Percentiles rank a stretch among this genome's conserved stretches.
Conservation (phyloP, 35 echinoderm and acorn worm genomes). For the Eucidaris tribuloides region DNA sequence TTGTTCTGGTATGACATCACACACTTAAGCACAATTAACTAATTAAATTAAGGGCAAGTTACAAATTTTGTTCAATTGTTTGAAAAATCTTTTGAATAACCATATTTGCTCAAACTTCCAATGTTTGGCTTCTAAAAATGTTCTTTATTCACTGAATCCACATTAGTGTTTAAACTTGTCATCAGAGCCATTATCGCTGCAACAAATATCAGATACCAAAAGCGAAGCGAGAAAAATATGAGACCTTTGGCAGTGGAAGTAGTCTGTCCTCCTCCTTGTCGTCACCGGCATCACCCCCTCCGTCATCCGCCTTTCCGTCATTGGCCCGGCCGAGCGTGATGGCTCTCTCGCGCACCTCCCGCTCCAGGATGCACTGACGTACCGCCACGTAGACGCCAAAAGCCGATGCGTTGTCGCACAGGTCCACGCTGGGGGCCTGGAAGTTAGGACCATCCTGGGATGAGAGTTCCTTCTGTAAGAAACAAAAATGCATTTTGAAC, state of each 20-base stretch:
- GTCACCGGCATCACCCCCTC: slow-evolving; percentile 50
- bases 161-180: no score
- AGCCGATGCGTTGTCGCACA: slow-evolving; percentile 89
- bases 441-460: slow-evolving; percentile 16
- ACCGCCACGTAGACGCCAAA: slow-evolving; percentile 84
- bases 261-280: slow-evolving; percentile 59
- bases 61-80: no score
- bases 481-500: neutral
- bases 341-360: slow-evolving; percentile 64
- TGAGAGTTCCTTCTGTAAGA: slow-evolving; percentile 28
- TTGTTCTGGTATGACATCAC: no score
- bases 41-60: no score
- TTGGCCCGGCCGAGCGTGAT: slow-evolving; percentile 32
- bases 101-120: no score
- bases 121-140: no score
- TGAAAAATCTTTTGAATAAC: no score
- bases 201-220: neutral
- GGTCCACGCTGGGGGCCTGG: slow-evolving; percentile 75
- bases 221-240: neutral
- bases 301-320: slow-evolving; percentile 46
- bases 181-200: neutral
- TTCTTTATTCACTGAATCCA: no score
- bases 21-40: no score
- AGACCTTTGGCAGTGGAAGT: slow-evolving; percentile 84
- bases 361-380: slow-evolving; percentile 80